A percentile compares a stretch with the other conserved stretches of the same genome.
These are phyloP conservation scores for Hippasteria phrygiana DNA, from an alignment of 53 echinoderm and acorn worm species.

Conservation along the genomic window DNA sequence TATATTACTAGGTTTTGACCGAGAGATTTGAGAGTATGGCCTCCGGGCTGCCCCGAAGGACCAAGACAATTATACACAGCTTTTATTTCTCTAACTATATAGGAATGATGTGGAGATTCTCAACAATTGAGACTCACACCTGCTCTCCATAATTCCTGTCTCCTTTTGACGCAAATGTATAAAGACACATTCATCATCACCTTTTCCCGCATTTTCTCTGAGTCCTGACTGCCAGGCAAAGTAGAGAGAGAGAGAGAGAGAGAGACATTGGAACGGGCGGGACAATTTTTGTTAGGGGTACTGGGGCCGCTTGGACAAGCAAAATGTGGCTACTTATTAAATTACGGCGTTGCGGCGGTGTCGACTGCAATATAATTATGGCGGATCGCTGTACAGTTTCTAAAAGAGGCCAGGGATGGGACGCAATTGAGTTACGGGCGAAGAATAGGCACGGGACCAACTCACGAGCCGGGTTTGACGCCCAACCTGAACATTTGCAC, in stretches of 20 bases:
- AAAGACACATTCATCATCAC: not conserved
- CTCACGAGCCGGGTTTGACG: not conserved
- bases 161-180: not conserved
- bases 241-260: not conserved
- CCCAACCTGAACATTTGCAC: constrained; percentile 60
- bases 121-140: constrained; percentile 26
- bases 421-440: constrained; percentile 44
- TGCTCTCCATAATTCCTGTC: not conserved
- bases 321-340: constrained; percentile 40
- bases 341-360: constrained; percentile 42
- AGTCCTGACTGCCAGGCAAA: not conserved
- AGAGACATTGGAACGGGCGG: not conserved
- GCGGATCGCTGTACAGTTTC: constrained; percentile 41
- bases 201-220: too few species aligned
- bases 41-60: not conserved
- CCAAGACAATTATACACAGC: not conserved
- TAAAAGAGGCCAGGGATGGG: constrained; percentile 27
- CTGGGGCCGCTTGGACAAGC: constrained; percentile 57
- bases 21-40: not conserved
- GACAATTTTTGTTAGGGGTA: constrained; percentile 21
- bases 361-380: constrained; percentile 62
- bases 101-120: constrained; percentile 9
- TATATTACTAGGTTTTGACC: not conserved
- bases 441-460: constrained; percentile 40
- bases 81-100: constrained; percentile 11